Conservation (phyloP, 1,140 invertebrate genomes). For the Ceratina japonica region DNA sequence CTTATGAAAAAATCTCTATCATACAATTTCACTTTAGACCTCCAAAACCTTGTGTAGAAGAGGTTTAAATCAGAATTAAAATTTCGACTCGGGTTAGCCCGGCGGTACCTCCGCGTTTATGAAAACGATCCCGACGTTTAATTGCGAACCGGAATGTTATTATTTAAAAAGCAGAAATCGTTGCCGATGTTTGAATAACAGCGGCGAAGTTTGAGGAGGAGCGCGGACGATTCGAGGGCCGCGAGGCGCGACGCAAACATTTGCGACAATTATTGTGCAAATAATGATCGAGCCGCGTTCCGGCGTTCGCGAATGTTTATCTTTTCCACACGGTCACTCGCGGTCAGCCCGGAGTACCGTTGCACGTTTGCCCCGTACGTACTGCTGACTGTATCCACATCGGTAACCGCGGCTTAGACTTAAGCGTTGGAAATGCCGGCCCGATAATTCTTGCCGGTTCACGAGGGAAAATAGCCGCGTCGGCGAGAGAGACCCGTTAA, state of each 20-base stretch:
- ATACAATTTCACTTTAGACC: too few relatives aligned
- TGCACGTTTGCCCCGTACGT: slow-evolving; percentile 61
- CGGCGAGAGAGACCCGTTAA: slow-evolving; percentile 45
- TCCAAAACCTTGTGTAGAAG: too few relatives aligned
- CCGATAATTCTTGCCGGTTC: slow-evolving; percentile 51
- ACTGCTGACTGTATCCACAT: not conserved
- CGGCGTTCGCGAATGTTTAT: slow-evolving; percentile 67
- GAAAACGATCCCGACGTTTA: too few relatives aligned
- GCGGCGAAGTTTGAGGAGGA: too few relatives aligned
- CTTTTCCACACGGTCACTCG: slow-evolving; percentile 71
- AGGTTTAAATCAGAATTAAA: too few relatives aligned
- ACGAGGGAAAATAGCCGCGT: slow-evolving; percentile 21
- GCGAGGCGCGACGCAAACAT: slow-evolving; percentile 1
- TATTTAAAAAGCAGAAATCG: too few relatives aligned
- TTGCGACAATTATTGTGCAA: slow-evolving; percentile 61
- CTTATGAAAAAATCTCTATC: too few relatives aligned
- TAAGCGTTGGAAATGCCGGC: slow-evolving; percentile 28
- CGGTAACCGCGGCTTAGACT: slow-evolving; percentile 21
- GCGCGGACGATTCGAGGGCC: not conserved
- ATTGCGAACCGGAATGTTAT: not conserved
- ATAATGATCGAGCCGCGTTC: slow-evolving; percentile 54
- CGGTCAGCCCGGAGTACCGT: slow-evolving; percentile 73
- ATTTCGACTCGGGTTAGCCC: too few relatives aligned
- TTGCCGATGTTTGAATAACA: too few relatives aligned
- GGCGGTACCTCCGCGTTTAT: too few relatives aligned